phyloP scores from a whole-genome alignment of 2,797 vertebrate genomes.

The Acanthurus leucopareius region DNA sequence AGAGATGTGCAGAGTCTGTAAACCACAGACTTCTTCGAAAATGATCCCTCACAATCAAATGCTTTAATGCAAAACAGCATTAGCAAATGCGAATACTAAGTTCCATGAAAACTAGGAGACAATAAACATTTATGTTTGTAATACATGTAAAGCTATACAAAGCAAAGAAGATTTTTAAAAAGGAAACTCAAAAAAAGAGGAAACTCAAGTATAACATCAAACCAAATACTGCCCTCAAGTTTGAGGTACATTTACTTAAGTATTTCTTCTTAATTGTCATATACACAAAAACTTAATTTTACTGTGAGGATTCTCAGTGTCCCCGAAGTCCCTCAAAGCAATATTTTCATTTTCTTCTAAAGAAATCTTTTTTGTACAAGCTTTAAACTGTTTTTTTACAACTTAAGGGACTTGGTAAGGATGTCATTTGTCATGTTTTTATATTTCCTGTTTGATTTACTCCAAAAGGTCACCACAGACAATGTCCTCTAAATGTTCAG shows the following conservation, averaged over 20 bases:
- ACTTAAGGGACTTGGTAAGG: neutral
- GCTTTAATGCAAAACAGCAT: slow-evolving; percentile 48
- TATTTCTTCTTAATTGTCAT: no score
- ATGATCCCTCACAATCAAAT: slow-evolving; percentile 37
- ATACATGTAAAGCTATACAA: neutral
- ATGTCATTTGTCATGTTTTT: neutral
- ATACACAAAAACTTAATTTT: no score
- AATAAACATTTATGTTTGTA: slow-evolving; percentile 13
- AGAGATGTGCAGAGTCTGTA: slow-evolving; percentile 37
- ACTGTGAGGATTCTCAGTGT: no score
- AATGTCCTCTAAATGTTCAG: no score
- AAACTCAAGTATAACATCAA: neutral
- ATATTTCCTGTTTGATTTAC: neutral
- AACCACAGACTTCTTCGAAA: slow-evolving; percentile 40
- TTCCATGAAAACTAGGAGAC: slow-evolving; percentile 23
- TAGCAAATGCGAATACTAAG: slow-evolving; percentile 16
- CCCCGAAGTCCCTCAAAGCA: no score
- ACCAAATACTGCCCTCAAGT: neutral
- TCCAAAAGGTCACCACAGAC: neutral
- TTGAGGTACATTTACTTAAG: neutral
- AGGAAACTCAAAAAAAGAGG: neutral
- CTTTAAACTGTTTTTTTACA: no score
- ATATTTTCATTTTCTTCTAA: no score
- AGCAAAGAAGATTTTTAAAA: neutral
- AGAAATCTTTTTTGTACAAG: no score